Percentiles rank a stretch among this genome's conserved stretches.
Conservation (phyloP, 2,888 invertebrate species). For the Stenurella melanura region DNA sequence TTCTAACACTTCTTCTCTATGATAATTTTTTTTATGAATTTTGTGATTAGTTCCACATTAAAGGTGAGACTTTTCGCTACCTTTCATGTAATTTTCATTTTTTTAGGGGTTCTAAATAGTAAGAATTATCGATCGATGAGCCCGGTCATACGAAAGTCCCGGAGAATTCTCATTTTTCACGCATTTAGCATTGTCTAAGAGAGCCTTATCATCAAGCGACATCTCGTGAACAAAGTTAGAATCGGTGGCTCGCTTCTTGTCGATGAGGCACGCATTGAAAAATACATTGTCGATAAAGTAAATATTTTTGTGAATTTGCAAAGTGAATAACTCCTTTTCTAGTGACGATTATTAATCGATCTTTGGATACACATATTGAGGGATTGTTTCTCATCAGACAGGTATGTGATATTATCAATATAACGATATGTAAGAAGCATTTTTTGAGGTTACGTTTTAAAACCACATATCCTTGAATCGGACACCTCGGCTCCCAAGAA, state of each 20-base stretch:
- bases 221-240: constrained; percentile 27
- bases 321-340: constrained; percentile 35
- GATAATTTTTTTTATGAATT: too few relatives aligned
- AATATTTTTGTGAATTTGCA: too few relatives aligned
- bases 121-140: too few relatives aligned
- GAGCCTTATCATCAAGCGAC: constrained; percentile 39
- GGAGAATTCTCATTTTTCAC: too few relatives aligned
- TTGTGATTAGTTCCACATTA: too few relatives aligned
- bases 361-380: constrained; percentile 28
- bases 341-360: constrained; percentile 29
- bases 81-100: too few relatives aligned
- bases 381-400: constrained; percentile 12
- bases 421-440: constrained; percentile 13
- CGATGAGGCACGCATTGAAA: constrained; percentile 24
- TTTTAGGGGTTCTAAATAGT: too few relatives aligned
- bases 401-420: constrained; percentile 19
- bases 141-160: too few relatives aligned
- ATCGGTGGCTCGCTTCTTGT: constrained; percentile 20
- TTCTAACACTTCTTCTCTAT: too few relatives aligned
- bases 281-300: constrained; percentile 24
- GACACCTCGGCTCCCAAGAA: constrained; percentile 14
- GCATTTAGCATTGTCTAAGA: too few relatives aligned
- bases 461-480: constrained; percentile 36
- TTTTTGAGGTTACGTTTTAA: constrained; percentile 15
- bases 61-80: too few relatives aligned